Evolutionary conservation across 2,888 invertebrate species (phyloP).

Genomic region (Euplagia quadripunctaria): DNA sequence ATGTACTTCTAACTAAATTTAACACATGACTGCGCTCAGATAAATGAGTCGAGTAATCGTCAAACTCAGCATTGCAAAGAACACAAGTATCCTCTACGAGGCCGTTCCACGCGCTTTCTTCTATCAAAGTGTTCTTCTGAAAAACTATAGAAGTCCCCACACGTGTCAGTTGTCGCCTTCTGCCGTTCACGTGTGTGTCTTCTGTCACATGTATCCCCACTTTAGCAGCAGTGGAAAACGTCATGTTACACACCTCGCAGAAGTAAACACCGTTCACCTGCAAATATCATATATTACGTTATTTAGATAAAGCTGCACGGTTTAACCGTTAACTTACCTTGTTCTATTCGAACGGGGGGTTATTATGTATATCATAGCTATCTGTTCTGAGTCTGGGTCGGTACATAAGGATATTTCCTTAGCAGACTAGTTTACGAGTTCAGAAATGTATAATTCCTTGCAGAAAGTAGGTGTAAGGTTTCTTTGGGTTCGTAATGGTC

Average conservation of each 20-base stretch:
- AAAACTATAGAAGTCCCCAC: conserved; percentile 19
- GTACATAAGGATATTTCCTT: too few relatives aligned
- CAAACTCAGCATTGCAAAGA: neutral
- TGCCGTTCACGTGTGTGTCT: conserved; percentile 14
- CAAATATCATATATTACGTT: too few relatives aligned
- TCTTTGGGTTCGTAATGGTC: too few relatives aligned
- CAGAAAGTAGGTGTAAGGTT: too few relatives aligned
- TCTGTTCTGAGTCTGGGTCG: too few relatives aligned
- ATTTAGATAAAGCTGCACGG: too few relatives aligned
- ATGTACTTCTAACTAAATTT: neutral
- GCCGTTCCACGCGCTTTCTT: conserved; percentile 38
- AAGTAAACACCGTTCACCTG: conserved; percentile 26
- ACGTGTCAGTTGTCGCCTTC: conserved; percentile 16
- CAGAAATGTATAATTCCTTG: too few relatives aligned
- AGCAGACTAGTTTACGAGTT: too few relatives aligned
- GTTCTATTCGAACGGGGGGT: too few relatives aligned
- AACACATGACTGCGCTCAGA: neutral
- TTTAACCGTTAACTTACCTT: too few relatives aligned
- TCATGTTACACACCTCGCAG: conserved; percentile 28
- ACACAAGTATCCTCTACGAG: neutral
- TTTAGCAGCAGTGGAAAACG: too few relatives aligned
- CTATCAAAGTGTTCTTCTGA: conserved; percentile 18
- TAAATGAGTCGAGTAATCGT: neutral
- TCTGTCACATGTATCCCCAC: conserved; percentile 32
- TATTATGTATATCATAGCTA: too few relatives aligned